phyloP scores from a whole-genome alignment of 2,113 vertebrate species.

The Oplegnathus fasciatus region DNA sequence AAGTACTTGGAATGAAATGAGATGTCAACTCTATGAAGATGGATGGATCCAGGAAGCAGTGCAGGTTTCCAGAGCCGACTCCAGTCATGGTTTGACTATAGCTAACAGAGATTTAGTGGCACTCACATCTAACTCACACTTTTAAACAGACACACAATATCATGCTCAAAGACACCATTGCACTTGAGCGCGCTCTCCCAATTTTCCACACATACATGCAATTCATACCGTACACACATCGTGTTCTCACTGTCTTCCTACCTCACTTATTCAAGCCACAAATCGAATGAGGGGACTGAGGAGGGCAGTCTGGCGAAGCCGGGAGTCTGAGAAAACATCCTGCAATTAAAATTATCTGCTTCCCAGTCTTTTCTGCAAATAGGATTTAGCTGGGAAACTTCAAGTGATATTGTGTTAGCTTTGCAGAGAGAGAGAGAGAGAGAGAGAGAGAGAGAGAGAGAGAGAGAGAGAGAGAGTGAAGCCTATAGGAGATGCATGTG shows the following conservation, averaged over 20 bases:
- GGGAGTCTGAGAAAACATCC: constrained; percentile 36
- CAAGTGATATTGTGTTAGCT: constrained; percentile 30
- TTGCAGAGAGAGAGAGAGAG: too few relatives aligned
- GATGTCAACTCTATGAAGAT: constrained; percentile 1
- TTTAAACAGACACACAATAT: neutral
- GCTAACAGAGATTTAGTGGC: neutral
- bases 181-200: neutral
- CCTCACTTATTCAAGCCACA: neutral
- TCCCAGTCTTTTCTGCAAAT: constrained; percentile 40
- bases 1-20: neutral
- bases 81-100: neutral
- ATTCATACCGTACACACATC: neutral
- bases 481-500: neutral
- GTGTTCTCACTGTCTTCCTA: neutral
- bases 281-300: neutral
- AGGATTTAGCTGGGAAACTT: constrained; percentile 43
- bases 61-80: neutral
- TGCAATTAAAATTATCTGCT: constrained; percentile 49
- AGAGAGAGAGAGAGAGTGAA: neutral
- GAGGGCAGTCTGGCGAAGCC: constrained; percentile 2
- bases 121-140: neutral
- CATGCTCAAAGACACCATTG: neutral
- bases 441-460: neutral
- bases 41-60: constrained; percentile 9
- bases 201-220: neutral